Evolutionary conservation across 92 coral and sea anemone genomes (phyloP).

Genomic region (Phenganax subtilis): DNA sequence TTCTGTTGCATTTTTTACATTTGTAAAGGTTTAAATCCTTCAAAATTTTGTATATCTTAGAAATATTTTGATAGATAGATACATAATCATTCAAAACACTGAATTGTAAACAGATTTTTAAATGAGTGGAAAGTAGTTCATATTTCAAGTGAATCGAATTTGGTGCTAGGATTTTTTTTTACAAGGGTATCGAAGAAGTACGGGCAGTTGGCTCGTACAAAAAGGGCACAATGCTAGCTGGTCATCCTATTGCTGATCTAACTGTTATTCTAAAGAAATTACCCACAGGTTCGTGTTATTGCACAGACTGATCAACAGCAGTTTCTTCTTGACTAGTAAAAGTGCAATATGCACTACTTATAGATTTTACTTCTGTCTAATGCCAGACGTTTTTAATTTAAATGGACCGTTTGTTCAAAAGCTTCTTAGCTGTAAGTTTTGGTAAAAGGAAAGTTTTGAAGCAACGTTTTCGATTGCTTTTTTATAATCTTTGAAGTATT

Average conservation of each 20-base stretch:
- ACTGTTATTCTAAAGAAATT: constrained; percentile 87
- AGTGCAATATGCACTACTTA: not conserved
- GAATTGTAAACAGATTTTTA: too few relatives aligned
- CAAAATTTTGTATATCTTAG: too few relatives aligned
- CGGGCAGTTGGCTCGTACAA: constrained; percentile 95
- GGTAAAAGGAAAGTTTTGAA: too few relatives aligned
- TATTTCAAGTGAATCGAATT: not conserved
- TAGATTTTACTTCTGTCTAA: not conserved
- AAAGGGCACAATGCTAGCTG: constrained; percentile 92
- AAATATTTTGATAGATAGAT: too few relatives aligned
- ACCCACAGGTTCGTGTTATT: constrained; percentile 65
- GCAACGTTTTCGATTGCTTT: too few relatives aligned
- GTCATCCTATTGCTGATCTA: constrained; percentile 91
- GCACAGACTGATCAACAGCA: not conserved
- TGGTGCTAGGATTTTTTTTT: not conserved
- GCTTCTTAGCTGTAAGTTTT: too few relatives aligned
- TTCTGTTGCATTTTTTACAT: too few relatives aligned
- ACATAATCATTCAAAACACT: too few relatives aligned
- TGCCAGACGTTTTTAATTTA: too few relatives aligned
- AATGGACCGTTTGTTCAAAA: too few relatives aligned
- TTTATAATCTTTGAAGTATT: too few relatives aligned
- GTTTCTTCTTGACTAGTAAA: not conserved
- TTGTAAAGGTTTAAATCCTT: not conserved
- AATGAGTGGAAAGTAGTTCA: not conserved
- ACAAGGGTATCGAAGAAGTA: constrained; percentile 91